phyloP scores from a whole-genome alignment of 2,888 invertebrate genomes.

The Noctuana brunneofusca region DNA sequence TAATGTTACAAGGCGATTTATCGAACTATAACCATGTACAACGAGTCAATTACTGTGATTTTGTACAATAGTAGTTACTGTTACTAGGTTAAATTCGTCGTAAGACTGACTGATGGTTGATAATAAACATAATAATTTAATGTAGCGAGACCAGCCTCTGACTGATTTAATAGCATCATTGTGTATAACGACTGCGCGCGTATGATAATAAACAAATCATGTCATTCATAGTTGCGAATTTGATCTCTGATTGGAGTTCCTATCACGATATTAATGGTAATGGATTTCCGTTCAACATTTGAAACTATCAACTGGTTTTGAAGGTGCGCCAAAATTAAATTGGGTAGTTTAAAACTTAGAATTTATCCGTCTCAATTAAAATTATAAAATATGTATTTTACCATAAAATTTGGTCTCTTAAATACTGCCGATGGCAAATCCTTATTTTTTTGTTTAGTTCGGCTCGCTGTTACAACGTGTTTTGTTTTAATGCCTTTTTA shows the following conservation, averaged over 20 bases:
- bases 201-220: slow-evolving; percentile 27
- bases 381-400: too few species aligned
- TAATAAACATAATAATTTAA: slow-evolving; percentile 29
- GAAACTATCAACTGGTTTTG: slow-evolving; percentile 22
- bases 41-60: too few species aligned
- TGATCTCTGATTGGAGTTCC: slow-evolving; percentile 22
- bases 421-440: too few species aligned
- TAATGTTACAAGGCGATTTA: too few species aligned
- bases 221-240: slow-evolving; percentile 25
- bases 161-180: slow-evolving; percentile 33
- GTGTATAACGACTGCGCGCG: slow-evolving; percentile 15
- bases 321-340: slow-evolving; percentile 13
- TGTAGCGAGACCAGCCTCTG: slow-evolving; percentile 26
- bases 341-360: too few species aligned
- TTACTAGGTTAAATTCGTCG: slow-evolving; percentile 16
- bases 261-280: slow-evolving; percentile 26
- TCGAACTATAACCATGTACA: too few species aligned
- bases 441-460: too few species aligned
- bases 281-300: slow-evolving; percentile 32
- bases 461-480: too few species aligned
- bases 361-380: too few species aligned
- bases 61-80: too few species aligned
- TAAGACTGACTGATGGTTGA: slow-evolving; percentile 23
- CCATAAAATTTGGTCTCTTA: too few species aligned
- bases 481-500: too few species aligned